Evolutionary conservation across 1,140 invertebrate genomes (phyloP), one percentile per base, ranked within the genome.

Genomic region (Lanistes nyassanus): DNA sequence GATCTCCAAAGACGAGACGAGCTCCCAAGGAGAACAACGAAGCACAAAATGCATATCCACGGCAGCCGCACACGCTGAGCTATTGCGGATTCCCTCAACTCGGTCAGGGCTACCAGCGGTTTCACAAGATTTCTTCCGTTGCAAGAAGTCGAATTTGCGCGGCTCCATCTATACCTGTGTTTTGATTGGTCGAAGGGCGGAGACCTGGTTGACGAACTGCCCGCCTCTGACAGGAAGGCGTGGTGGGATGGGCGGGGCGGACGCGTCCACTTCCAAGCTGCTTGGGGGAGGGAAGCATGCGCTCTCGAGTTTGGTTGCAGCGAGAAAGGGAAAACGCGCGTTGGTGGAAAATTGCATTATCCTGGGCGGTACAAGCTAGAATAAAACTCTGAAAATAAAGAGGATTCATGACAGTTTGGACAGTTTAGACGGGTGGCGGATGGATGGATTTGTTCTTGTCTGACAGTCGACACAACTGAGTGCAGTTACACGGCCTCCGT

Each of bases 241-340:
- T 75, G 79, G 76, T 74, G 55, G 42, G 55, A 73, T 29, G 75
- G 79, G 79, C 72, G 79, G 74, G 64, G 64, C 76, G 74, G 79
- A 75, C 76, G 79, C 75, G 42, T 80, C 79, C 79, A 80, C 73
- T 80, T 76, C 75, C 47, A 47, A 55, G 42, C 68, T 53, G 47
- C 42, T n/a, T 74, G 71, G 58, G 74, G 67, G 77, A 77, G 76
- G 74, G 68, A 68, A 75, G 72, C 71, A 58, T 55, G 53, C 66
- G 72, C 69, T 64, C 64, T 55, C 51, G 66, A 70, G n/a, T 70
- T 39, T 65, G 66, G 72, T 75, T 79, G 65, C 53, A 53, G 64
- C 65, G 60, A 69, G 68, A 36, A 23, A 42, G 67, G 62, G 75
- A 71, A 60, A 66, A 60, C 58, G 75, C 68, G 74, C 74, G 68